phyloP scores from a whole-genome alignment of 2,888 invertebrate genomes.

The Microctonus hyperodae region DNA sequence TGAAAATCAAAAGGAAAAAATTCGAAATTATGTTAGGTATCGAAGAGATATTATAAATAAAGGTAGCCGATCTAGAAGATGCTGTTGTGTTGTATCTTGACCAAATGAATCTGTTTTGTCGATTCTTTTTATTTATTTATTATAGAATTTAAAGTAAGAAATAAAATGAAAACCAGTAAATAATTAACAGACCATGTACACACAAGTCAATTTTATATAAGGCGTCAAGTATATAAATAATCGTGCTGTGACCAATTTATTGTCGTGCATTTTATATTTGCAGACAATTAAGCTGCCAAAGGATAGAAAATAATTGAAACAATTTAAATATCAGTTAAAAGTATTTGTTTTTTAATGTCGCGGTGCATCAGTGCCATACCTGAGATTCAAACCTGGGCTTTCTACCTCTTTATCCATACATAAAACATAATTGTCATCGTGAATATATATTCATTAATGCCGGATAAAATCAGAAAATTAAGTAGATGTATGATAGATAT shows the following conservation, averaged over 20 bases:
- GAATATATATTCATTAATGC: not conserved
- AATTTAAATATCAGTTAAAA: conserved; percentile 12
- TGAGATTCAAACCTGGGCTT: conserved; percentile 23
- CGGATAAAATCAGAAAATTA: not conserved
- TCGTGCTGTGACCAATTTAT: conserved; percentile 1
- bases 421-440: conserved; percentile 2
- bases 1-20: conserved; percentile 49
- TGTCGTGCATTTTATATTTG: conserved; percentile 8
- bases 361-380: conserved; percentile 23
- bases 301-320: conserved; percentile 2
- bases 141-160: not conserved
- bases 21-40: conserved; percentile 50
- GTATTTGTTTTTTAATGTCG: conserved; percentile 17
- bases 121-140: not conserved
- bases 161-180: too few species aligned
- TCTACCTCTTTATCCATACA: conserved; percentile 24
- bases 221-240: conserved; percentile 3
- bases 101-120: not conserved
- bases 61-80: conserved; percentile 50
- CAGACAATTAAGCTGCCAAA: conserved; percentile 27
- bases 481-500: not conserved
- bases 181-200: too few species aligned
- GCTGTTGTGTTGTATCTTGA: conserved; percentile 54
- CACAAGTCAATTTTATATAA: not conserved
- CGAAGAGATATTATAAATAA: conserved; percentile 48